Base-by-base conservation (phyloP, 2,888 invertebrate genomes). In the Phengaris arion region DNA sequence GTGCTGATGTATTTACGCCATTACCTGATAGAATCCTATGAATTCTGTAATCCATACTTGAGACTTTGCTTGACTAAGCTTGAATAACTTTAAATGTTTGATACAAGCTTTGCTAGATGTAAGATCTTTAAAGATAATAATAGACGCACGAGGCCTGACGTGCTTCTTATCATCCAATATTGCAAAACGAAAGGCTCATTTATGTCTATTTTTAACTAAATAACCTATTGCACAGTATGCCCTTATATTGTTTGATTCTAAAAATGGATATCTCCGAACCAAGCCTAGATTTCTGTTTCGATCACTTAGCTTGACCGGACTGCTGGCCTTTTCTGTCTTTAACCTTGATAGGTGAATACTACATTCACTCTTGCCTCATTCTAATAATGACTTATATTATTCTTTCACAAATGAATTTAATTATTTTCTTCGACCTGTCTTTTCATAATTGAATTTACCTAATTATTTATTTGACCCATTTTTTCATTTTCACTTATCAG, bases 211-310 rank as follows among this genome's bases (percentile, higher is more conserved):
- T 35, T 35, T 35, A 35, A 35, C 35, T 35, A 35, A 35, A 35
- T 35, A 35, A 35, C 35, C 35, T 45, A 64, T 64, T 64, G 64
- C 22, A 22, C 22, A 64, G 45, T 64, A 64, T 22, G 59, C 64
- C 64, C 35, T 64, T 64, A 64, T 64, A 45, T 64, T 64, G 64
- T 64, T 10, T 64, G 64, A 12, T 64, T 64, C 64, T 64, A 35
- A 64, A 64, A 64, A 45, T 64, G 35, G 35, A 64, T 64, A 64
- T 64, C 22, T 8, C 48, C 52, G 4, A 10, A 45, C 35, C 35
- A 6, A 45, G 35, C 64, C 64, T 64, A 64, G 64, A 64, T 64
- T 12, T 64, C 64, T 64, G 64, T 35, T 35, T 45, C 64, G 64
- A 59, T 59, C 12, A 35, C 64, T 35, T 64, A 6, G 35, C 64